Evolutionary conservation across 2,888 invertebrate genomes (phyloP).

Genomic region (Epistrophella euchroma): DNA sequence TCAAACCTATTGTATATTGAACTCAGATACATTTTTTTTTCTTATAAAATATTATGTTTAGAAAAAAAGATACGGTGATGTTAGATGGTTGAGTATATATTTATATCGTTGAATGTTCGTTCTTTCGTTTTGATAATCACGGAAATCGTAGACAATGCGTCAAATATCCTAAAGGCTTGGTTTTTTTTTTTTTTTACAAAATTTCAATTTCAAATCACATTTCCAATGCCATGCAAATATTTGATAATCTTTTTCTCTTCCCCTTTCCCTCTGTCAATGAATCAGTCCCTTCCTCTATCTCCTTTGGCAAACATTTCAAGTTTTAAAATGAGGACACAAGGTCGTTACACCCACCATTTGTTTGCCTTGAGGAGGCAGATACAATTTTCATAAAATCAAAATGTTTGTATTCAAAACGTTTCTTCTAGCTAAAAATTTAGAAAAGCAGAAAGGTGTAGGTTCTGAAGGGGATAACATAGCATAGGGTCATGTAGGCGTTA

Average conservation of each 20-base stretch:
- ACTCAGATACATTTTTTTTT: background rate
- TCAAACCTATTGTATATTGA: background rate
- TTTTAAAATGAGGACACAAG: constrained; percentile 5
- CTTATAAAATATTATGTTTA: constrained; percentile 13
- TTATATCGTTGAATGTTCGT: constrained; percentile 27
- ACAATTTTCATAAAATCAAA: constrained; percentile 61
- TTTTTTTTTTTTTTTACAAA: constrained; percentile 56
- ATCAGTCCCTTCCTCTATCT: background rate
- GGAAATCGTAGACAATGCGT: constrained; percentile 68
- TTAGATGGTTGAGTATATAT: no score
- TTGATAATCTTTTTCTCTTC: background rate
- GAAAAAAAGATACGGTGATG: background rate
- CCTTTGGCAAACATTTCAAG: background rate
- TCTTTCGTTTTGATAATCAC: constrained; percentile 47
- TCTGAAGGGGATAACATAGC: background rate
- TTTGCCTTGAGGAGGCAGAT: constrained; percentile 18
- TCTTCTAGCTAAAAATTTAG: constrained; percentile 44
- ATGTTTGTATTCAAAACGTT: constrained; percentile 68
- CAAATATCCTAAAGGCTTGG: constrained; percentile 62
- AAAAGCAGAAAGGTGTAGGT: background rate
- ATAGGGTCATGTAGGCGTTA: constrained; percentile 10
- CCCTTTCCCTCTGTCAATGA: no score
- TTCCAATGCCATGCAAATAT: constrained; percentile 54
- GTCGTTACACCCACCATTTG: constrained; percentile 1
- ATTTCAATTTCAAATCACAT: constrained; percentile 63